phyloP scores from a whole-genome alignment of 2,797 vertebrate species.

The Notoglanidium macrostoma region DNA sequence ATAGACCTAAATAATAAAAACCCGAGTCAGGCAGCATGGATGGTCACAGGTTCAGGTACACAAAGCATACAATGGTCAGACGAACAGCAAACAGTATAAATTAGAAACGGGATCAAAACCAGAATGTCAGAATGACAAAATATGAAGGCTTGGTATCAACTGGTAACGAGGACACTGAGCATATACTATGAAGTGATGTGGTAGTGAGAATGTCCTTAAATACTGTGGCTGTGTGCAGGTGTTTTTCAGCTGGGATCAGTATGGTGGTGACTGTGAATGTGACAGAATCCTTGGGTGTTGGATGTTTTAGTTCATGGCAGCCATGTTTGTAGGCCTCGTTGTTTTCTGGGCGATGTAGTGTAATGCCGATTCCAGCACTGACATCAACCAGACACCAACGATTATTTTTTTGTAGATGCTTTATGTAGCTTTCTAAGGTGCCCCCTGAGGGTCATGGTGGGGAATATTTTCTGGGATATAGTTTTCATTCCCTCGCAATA shows the following conservation, averaged over 20 bases:
- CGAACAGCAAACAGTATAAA: not conserved
- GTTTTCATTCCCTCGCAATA: too few relatives aligned
- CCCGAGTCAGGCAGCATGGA: not conserved
- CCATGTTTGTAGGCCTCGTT: not conserved
- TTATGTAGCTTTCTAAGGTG: not conserved
- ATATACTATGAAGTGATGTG: not conserved
- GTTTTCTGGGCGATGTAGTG: not conserved
- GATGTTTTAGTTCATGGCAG: not conserved
- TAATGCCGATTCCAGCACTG: not conserved
- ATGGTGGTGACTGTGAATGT: not conserved
- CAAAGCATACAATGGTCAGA: not conserved
- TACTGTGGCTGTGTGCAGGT: not conserved
- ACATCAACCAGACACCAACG: not conserved
- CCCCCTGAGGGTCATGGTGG: too few relatives aligned
- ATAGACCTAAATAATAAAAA: not conserved
- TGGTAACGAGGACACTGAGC: not conserved
- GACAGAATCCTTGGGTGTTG: not conserved
- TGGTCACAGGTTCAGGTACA: not conserved
- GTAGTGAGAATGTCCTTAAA: not conserved
- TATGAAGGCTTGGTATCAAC: not conserved
- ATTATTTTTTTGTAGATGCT: not conserved
- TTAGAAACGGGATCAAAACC: not conserved
- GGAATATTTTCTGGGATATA: too few relatives aligned
- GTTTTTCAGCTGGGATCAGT: not conserved
- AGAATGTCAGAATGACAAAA: not conserved